Conservation (phyloP, 2,888 invertebrate species). For the Lasioglossum lativentre region DNA sequence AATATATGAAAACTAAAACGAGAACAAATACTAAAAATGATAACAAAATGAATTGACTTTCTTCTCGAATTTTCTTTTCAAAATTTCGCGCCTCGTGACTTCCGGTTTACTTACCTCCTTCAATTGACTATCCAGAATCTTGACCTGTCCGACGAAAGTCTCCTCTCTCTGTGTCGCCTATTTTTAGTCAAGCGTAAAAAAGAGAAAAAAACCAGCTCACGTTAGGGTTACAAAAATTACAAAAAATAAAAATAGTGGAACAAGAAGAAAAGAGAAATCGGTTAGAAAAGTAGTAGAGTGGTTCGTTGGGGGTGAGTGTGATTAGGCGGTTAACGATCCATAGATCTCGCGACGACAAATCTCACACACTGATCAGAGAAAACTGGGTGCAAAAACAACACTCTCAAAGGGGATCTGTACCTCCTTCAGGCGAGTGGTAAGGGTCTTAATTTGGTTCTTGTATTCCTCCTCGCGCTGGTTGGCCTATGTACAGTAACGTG, state of each 20-base stretch:
- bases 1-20: conserved; percentile 11
- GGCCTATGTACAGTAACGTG: conserved; percentile 88
- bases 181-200: conserved; percentile 84
- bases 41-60: not conserved
- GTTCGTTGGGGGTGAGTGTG: conserved; percentile 18
- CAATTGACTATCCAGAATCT: conserved; percentile 94
- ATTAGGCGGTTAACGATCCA: conserved; percentile 4
- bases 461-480: conserved; percentile 99
- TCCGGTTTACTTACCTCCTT: conserved; percentile 92
- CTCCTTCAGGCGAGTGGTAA: conserved; percentile 99
- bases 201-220: conserved; percentile 78
- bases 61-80: not conserved
- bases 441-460: conserved; percentile 99
- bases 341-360: conserved; percentile 58
- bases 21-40: not conserved
- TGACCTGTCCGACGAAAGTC: conserved; percentile 95
- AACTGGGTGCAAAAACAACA: conserved; percentile 47
- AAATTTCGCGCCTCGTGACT: not conserved
- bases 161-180: conserved; percentile 98
- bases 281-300: not conserved
- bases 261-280: not conserved
- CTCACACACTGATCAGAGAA: conserved; percentile 62
- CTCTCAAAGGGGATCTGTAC: conserved; percentile 86
- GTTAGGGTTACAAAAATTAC: conserved; percentile 70
- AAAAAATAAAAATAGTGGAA: not conserved